Evolutionary conservation across 2,113 vertebrate genomes (phyloP).

Genomic region (Ameiurus melas): DNA sequence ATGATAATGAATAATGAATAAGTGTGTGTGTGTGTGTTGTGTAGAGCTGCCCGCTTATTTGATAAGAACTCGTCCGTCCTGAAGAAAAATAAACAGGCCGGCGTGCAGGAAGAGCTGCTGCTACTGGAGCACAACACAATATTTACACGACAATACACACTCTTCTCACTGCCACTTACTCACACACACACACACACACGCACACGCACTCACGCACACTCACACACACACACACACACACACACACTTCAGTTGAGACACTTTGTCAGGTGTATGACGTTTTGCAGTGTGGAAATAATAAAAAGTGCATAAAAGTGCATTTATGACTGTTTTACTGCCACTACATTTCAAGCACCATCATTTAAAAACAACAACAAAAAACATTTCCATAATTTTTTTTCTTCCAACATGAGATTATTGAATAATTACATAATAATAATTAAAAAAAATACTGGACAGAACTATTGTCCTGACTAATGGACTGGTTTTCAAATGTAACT

Average conservation of each 20-base stretch:
- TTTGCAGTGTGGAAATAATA: too few species aligned
- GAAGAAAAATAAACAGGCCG: constrained; percentile 76
- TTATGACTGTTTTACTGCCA: too few species aligned
- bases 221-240: constrained; percentile 27
- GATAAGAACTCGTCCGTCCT: constrained; percentile 78
- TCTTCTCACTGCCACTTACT: constrained; percentile 32
- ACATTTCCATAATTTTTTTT: background rate
- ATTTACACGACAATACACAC: constrained; percentile 69
- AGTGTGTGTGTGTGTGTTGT: constrained; percentile 26
- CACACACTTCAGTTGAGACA: background rate
- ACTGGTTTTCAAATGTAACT: background rate
- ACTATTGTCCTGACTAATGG: background rate
- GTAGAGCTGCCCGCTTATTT: constrained; percentile 75
- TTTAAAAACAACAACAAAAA: background rate
- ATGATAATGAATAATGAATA: background rate
- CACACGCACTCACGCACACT: too few species aligned
- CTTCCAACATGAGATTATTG: background rate
- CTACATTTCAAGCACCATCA: background rate
- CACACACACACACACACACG: constrained; percentile 41
- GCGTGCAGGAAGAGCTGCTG: constrained; percentile 70
- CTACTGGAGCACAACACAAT: constrained; percentile 79
- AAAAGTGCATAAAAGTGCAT: too few species aligned
- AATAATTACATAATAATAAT: background rate
- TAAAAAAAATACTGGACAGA: background rate
- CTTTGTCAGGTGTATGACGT: background rate